Conservation (phyloP, 1,140 invertebrate genomes). For the Andricus grossulariae region DNA sequence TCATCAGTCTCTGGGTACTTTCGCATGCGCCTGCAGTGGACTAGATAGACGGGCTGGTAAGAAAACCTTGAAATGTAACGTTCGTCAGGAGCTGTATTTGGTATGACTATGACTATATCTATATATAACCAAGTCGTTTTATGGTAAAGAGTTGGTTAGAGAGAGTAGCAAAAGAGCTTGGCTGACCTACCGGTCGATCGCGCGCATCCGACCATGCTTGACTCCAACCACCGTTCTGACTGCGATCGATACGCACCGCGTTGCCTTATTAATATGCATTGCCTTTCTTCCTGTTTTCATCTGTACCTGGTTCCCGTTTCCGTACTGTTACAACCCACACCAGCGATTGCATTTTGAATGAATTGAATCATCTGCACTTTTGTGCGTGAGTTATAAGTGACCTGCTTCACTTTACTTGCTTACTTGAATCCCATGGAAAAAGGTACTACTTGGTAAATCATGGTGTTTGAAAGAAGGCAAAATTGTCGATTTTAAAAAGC, state of each 20-base stretch:
- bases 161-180: not conserved
- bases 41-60: not conserved
- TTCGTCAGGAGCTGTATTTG: conserved; percentile 4
- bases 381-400: too few species aligned
- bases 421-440: too few species aligned
- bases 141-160: conserved; percentile 23
- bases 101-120: not conserved
- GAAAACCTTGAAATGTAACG: conserved; percentile 25
- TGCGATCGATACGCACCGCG: conserved; percentile 43
- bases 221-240: conserved; percentile 17
- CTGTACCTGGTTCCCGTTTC: conserved; percentile 15
- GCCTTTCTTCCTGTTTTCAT: conserved; percentile 40
- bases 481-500: too few species aligned
- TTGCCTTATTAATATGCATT: conserved; percentile 42
- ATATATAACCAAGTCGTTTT: conserved; percentile 11
- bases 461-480: too few species aligned
- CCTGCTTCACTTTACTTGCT: too few species aligned
- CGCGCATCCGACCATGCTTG: conserved; percentile 40
- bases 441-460: too few species aligned
- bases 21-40: not conserved
- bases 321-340: not conserved
- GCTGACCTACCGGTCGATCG: conserved; percentile 32
- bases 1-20: not conserved
- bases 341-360: not conserved
- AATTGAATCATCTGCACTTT: not conserved